Base-by-base conservation (phyloP, 1,140 invertebrate genomes). In the Conus betulinus region DNA sequence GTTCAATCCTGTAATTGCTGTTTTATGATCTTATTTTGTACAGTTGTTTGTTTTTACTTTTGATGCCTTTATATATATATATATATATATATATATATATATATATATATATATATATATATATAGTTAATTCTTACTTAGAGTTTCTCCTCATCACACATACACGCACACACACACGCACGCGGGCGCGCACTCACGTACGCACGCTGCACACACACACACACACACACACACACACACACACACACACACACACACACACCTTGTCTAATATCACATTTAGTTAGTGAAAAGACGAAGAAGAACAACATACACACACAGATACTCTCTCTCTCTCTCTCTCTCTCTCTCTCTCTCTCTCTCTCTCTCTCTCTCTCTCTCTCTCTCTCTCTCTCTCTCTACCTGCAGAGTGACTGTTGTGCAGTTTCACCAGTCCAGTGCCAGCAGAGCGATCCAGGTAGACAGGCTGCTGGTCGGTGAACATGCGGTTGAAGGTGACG, bases 401-500 rank as follows among this genome's bases (percentile, higher is more conserved):
- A 82, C 84, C 84, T 84, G 82, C 79, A 90, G 87, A 39, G 84
- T 87, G 81, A 91, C 90, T 82, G 83, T 55, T 53, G 5, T 85
- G 67, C 39, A 71, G 88, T 85, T 67, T 91, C 89, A 10, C 92
- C 11, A 11, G 11, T 7, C 67, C 67, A 15, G 92, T 90, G 6
- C 13, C 20, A 6, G 23, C 83, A 0, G 55, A 60, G 60, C 90
- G 90, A 71, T 94, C 93, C 8, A 94, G 91, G 13, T 91, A 87
- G 11, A 94, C 84, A 7, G 93, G 93, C 60, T 93, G 91, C 17
- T 93, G 91, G 4, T 94, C 92, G 4, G 92, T 93, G 89, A 95
- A 95, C 92, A 95, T 93, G 78, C 94, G 89, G 89, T 94, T 95
- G 87, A 95, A 95, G 90, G 95, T 95, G 53, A 84, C 89, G 39